Percentiles rank a stretch among this genome's conserved stretches.
phyloP scores from a whole-genome alignment of 2,888 invertebrate species.

The Ferdinandea cuprea region DNA sequence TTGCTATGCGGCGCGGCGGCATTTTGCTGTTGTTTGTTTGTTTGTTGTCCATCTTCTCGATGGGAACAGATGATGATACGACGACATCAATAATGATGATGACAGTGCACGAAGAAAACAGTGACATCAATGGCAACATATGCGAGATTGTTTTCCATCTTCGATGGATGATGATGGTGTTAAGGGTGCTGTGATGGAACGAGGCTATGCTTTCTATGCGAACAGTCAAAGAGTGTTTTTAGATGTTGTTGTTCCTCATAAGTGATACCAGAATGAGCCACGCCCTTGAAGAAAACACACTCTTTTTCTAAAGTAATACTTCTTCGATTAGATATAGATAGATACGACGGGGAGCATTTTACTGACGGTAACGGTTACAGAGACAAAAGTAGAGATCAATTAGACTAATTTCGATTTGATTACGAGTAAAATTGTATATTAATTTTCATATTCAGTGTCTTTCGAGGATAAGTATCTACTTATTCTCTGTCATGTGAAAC shows the following conservation, averaged over 20 bases:
- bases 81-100: slow-evolving; percentile 49
- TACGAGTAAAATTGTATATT: too few relatives aligned
- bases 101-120: slow-evolving; percentile 49
- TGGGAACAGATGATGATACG: slow-evolving; percentile 56
- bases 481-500: too few relatives aligned
- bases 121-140: slow-evolving; percentile 57
- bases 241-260: neutral
- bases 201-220: too few relatives aligned
- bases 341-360: too few relatives aligned
- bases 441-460: too few relatives aligned
- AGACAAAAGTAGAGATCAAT: too few relatives aligned
- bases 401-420: too few relatives aligned
- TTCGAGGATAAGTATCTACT: too few relatives aligned
- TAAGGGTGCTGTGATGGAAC: neutral
- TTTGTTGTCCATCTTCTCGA: slow-evolving; percentile 29
- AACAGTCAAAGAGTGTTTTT: slow-evolving; percentile 6
- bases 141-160: slow-evolving; percentile 42
- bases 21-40: slow-evolving; percentile 27
- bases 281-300: slow-evolving; percentile 5
- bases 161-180: neutral
- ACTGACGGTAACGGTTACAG: too few relatives aligned
- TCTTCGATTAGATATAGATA: too few relatives aligned
- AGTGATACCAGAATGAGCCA: slow-evolving; percentile 7
- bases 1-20: neutral
- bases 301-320: too few relatives aligned